Percentiles rank a stretch among this genome's conserved stretches.
These are phyloP conservation scores for Oreortyx pictus DNA, from an alignment of 2,797 vertebrate species.

Conservation along the genomic window DNA sequence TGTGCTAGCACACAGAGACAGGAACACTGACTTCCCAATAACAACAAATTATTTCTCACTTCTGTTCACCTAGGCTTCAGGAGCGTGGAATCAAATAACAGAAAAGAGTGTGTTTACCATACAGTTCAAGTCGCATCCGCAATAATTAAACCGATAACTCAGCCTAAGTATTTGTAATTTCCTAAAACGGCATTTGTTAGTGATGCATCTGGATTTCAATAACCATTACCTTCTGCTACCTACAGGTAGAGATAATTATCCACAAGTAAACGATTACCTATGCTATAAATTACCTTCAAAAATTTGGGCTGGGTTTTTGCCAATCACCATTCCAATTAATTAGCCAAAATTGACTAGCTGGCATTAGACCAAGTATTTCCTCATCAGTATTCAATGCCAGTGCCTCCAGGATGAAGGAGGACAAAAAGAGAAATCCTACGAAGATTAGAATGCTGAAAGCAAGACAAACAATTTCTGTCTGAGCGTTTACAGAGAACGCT, in stretches of 20 bases:
- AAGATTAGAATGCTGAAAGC: constrained; percentile 14
- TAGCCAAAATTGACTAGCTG: constrained; percentile 73
- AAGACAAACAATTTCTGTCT: background rate
- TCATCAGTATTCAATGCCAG: constrained; percentile 67
- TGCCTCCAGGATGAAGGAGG: constrained; percentile 31
- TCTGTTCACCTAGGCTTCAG: background rate
- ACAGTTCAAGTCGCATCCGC: background rate
- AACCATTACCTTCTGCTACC: constrained; percentile 68
- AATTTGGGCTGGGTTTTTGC: constrained; percentile 76
- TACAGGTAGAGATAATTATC: constrained; percentile 75
- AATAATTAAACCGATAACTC: constrained; percentile 69
- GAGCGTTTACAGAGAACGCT: rapidly evolving
- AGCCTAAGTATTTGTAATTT: constrained; percentile 51
- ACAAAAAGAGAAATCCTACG: background rate
- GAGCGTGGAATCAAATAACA: background rate
- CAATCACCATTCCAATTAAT: constrained; percentile 77
- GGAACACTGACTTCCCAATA: background rate
- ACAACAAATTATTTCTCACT: background rate
- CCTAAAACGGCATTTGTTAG: background rate
- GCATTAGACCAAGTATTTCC: constrained; percentile 65
- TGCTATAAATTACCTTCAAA: constrained; percentile 77
- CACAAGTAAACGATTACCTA: constrained; percentile 66
- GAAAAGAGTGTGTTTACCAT: background rate
- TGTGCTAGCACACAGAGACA: background rate
- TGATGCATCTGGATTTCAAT: constrained; percentile 57